phyloP scores from a whole-genome alignment of 2,113 vertebrate genomes.

The Carassius gibelio region DNA sequence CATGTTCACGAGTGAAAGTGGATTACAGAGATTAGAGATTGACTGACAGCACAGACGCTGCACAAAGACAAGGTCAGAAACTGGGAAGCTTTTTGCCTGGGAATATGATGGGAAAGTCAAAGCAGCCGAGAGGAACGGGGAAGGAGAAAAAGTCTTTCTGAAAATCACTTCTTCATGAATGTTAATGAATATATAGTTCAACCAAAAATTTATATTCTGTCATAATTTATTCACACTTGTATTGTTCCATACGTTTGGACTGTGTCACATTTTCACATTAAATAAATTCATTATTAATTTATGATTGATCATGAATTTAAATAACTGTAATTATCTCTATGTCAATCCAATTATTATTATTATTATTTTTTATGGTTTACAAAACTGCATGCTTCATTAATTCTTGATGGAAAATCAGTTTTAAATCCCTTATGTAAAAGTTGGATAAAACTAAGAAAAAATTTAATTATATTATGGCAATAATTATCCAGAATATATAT shows the following conservation, averaged over 20 bases:
- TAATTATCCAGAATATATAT: neutral
- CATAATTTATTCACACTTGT: neutral
- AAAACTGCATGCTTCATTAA: neutral
- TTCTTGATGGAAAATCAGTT: neutral
- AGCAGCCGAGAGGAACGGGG: neutral
- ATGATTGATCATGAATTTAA: neutral
- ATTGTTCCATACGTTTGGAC: neutral
- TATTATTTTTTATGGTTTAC: neutral
- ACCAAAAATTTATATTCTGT: neutral
- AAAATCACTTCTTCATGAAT: neutral
- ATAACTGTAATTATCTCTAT: neutral
- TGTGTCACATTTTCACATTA: neutral
- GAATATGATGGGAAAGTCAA: slow-evolving; percentile 1
- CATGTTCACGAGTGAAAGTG: slow-evolving; percentile 9
- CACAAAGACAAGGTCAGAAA: slow-evolving; percentile 31
- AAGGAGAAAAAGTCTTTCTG: neutral
- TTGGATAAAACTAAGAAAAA: neutral
- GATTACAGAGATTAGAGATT: slow-evolving; percentile 50
- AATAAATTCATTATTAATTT: neutral
- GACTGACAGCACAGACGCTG: slow-evolving; percentile 45
- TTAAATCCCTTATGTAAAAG: neutral
- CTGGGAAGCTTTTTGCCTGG: slow-evolving; percentile 21
- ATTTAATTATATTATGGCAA: neutral
- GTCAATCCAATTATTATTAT: neutral
- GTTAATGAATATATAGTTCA: neutral